Base-by-base conservation (phyloP, 2,113 vertebrate species). In the Actinemys pallida region DNA sequence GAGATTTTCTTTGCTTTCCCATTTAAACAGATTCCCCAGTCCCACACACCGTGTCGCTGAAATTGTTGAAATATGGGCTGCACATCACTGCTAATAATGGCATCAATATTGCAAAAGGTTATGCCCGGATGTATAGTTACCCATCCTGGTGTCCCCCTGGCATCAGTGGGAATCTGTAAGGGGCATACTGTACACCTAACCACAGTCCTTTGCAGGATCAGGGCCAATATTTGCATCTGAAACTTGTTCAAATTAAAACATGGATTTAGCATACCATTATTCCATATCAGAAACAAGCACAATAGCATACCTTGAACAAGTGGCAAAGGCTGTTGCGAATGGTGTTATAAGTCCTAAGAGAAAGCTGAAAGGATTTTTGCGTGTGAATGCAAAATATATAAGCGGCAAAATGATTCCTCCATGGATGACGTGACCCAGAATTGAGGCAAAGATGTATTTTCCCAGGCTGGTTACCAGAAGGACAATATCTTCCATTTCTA, bases 371-470 rank as follows among this genome's bases (percentile, higher is more conserved):
- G 99, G 99, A 95, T 99, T 99, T 98, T 99, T 99, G 54, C 99
- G 98, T 0, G 99, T 99, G 88, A 99, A 97, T 85, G 97, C 98
- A 89, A 99, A 99, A 98, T 99, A 99, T 98, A 99, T 99, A 89
- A 99, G 99, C 0, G 99, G 99, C 89, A 99, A 98, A 88, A 99
- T 95, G 80, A 99, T 98, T 86, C 98, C 99, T 93, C 99, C 99
- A 0, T 99, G 99, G 93, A 99, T 99, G 50, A 99, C 10, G 89
- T 99, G 99, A n/a, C 99, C 99, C 97, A 99, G 93, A 94, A 99
- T 99, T 1, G 99, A 99, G 10, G 99, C 99, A 0, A 99, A 98
- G 92, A 99, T 99, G 82, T 99, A 99, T 97, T 99, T 99, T 90
- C 99, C 99, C 87, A 99, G 97, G 92, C 99, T 99, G 83, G 99